A percentile compares a stretch with the other conserved stretches of the same genome.
Conservation (phyloP, 2,113 vertebrate species). For the Tympanuchus pallidicinctus region DNA sequence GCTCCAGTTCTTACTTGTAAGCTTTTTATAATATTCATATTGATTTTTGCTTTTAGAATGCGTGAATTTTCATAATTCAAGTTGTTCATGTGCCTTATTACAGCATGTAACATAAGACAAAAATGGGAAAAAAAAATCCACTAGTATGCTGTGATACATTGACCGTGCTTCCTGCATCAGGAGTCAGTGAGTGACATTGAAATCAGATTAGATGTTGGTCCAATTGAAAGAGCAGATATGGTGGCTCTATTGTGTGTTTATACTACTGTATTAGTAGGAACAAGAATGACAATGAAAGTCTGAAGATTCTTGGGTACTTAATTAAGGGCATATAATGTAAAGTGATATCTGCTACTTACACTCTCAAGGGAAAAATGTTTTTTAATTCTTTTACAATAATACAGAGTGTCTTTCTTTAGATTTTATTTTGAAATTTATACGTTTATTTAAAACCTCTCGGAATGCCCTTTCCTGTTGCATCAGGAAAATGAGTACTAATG, state of each 20-base stretch:
- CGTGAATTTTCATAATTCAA: conserved; percentile 35
- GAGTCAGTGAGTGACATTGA: conserved; percentile 55
- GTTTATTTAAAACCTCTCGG: neutral
- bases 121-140: conserved; percentile 23
- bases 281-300: neutral
- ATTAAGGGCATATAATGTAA: neutral
- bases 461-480: neutral
- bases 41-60: conserved; percentile 9
- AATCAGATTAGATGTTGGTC: conserved; percentile 25
- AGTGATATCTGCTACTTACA: neutral
- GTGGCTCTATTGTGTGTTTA: neutral
- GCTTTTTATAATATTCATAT: neutral
- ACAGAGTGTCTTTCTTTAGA: neutral
- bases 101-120: conserved; percentile 52
- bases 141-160: conserved; percentile 45
- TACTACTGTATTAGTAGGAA: neutral
- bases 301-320: neutral
- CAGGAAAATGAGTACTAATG: neutral
- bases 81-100: conserved; percentile 56
- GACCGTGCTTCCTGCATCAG: conserved; percentile 45
- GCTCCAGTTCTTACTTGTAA: neutral
- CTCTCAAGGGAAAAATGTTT: neutral
- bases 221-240: conserved; percentile 55
- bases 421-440: neutral
- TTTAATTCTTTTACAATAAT: neutral